phyloP scores from a whole-genome alignment of 2,888 invertebrate species.

The Lysandra coridon region DNA sequence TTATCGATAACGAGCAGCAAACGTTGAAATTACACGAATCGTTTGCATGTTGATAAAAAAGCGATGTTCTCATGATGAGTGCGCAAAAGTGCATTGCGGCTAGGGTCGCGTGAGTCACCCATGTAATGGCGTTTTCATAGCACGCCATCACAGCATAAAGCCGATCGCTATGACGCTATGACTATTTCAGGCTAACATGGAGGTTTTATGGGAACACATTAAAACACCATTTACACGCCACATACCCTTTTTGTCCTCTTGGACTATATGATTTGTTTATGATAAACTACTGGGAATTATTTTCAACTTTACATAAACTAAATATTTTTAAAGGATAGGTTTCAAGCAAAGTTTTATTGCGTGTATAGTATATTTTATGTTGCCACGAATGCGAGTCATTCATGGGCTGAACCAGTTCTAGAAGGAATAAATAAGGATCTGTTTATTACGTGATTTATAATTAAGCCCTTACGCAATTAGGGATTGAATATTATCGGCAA shows the following conservation, averaged over 20 bases:
- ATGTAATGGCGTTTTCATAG: not conserved
- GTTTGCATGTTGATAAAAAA: slow-evolving; percentile 24
- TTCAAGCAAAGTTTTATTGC: not conserved
- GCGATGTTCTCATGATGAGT: slow-evolving; percentile 20
- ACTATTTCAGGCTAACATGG: slow-evolving; percentile 20
- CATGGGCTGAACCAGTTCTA: not conserved
- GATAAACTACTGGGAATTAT: not conserved
- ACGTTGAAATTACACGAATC: slow-evolving; percentile 1
- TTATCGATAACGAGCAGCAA: slow-evolving; percentile 11
- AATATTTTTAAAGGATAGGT: not conserved
- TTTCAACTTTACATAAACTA: not conserved
- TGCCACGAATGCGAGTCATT: not conserved
- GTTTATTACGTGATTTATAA: slow-evolving; percentile 11
- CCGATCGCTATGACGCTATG: slow-evolving; percentile 24
- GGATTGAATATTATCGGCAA: slow-evolving; percentile 14
- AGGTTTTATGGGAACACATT: slow-evolving; percentile 7
- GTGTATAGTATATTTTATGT: not conserved
- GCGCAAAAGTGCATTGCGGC: slow-evolving; percentile 25
- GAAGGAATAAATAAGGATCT: not conserved
- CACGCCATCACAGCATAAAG: slow-evolving; percentile 29
- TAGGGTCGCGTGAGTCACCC: slow-evolving; percentile 19
- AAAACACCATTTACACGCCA: slow-evolving; percentile 17
- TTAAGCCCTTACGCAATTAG: slow-evolving; percentile 7
- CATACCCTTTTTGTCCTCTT: slow-evolving; percentile 6
- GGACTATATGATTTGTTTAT: not conserved